These are phyloP conservation scores for Drosophila aff. DNA, from an alignment of 1,140 invertebrate species.

Conservation along the genomic window DNA sequence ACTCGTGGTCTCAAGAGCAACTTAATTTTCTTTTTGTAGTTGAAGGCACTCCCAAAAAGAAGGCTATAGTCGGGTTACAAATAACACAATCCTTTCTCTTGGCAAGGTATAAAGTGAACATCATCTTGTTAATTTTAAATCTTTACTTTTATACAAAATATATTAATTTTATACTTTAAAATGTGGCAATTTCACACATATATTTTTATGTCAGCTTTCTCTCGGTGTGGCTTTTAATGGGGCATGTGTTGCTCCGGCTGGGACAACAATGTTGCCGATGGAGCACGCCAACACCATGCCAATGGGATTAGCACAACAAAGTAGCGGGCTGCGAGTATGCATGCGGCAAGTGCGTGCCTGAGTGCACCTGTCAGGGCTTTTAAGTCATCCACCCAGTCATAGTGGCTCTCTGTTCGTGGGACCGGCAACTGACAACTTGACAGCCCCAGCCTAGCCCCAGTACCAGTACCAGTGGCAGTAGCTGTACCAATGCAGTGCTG, in stretches of 20 bases:
- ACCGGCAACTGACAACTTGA: conserved; percentile 66
- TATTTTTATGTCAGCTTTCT: not conserved
- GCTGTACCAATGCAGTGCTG: not conserved
- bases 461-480: not conserved
- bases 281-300: conserved; percentile 44
- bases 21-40: no score
- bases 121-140: not conserved
- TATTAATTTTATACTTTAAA: not conserved
- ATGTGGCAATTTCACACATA: not conserved
- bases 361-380: conserved; percentile 73
- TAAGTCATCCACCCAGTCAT: conserved; percentile 62
- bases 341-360: conserved; percentile 66
- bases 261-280: conserved; percentile 44
- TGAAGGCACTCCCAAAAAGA: no score
- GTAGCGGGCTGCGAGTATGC: conserved; percentile 47
- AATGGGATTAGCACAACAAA: conserved; percentile 66
- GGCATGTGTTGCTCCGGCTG: conserved; percentile 22
- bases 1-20: no score
- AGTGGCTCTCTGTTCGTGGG: conserved; percentile 60
- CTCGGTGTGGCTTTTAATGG: conserved; percentile 14
- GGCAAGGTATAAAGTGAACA: no score
- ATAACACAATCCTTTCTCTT: no score
- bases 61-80: no score
- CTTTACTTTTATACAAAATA: no score
- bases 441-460: conserved; percentile 29